Base-by-base conservation (phyloP, 53 echinoderm and acorn worm genomes). In the Arbacia lixula region DNA sequence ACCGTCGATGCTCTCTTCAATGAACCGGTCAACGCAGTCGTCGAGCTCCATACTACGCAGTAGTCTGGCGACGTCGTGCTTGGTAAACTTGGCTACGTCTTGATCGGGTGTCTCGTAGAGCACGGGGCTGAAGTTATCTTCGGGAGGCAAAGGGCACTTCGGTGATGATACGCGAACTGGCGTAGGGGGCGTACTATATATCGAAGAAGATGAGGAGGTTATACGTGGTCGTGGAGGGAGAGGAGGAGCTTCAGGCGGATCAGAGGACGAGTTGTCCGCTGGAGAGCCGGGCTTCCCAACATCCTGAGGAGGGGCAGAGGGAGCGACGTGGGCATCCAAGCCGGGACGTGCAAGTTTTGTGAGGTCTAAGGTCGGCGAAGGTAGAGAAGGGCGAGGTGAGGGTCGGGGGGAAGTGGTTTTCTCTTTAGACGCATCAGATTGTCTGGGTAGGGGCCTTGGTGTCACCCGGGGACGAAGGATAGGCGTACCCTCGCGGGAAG, bases 1-100 rank as follows among this genome's bases (percentile, higher is more conserved):
- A 0, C 94, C 94, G 50, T 93, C 86, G 2, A 93, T 83, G 32
- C 19, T 43, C 68, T 91, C 91, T 25, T 89, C 41, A 25, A 74
- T 35, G 60, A 93, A 93, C 12, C 58, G 69, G 4, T 75, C 75
- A n/a, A 77, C 88, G 62, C 90, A 89, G n/a, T 83, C 53, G 9
- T 52, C 68, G 8, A 93, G 66, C 17, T 56, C 22, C 2, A 93
- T 19, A 26, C 87, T 72, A 26, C 65, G 53, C 37, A 93, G 37
- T 24, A 93, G 58, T 14, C 85, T 58, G 11, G 76, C 56, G 30
- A 93, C 94, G 3, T 83, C 75, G n/a, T 91, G 83, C 10, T 68
- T 32, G 72, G 43, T 63, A 31, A 63, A 43, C 12, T 37, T 30
- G 46, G 5, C 40, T 19, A 81, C 25, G 63, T 43, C 20, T 2